Evolutionary conservation across 2,888 invertebrate genomes (phyloP).

Genomic region (Lepidochrysops patricia): DNA sequence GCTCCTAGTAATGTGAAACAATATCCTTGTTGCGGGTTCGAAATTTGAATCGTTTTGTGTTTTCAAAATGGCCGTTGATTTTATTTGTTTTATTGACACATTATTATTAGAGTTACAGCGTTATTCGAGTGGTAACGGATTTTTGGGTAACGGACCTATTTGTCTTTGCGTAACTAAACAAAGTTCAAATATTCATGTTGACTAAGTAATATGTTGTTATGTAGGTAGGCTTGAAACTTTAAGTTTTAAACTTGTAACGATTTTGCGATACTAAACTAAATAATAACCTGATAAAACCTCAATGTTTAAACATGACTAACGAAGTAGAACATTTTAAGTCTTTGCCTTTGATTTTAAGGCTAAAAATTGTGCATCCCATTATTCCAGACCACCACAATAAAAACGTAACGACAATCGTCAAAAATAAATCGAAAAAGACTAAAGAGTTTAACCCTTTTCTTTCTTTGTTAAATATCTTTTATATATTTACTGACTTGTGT

Average conservation of each 20-base stretch:
- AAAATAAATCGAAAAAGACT: background rate
- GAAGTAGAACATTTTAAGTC: too few relatives aligned
- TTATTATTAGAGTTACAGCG: background rate
- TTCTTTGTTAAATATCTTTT: background rate
- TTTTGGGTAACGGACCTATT: background rate
- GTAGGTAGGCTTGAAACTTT: too few relatives aligned
- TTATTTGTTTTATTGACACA: constrained; percentile 15
- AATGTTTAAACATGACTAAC: too few relatives aligned
- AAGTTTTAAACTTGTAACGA: too few relatives aligned
- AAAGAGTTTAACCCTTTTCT: background rate
- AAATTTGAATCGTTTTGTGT: constrained; percentile 5
- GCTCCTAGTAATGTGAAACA: background rate
- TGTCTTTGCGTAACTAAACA: too few relatives aligned
- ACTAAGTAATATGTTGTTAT: too few relatives aligned
- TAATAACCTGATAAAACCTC: too few relatives aligned
- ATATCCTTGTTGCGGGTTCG: background rate
- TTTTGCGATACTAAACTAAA: too few relatives aligned
- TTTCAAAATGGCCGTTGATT: background rate
- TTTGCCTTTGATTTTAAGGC: background rate
- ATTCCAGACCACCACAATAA: background rate
- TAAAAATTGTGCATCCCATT: background rate
- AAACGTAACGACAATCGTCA: background rate
- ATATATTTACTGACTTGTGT: background rate
- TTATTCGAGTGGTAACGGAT: background rate
- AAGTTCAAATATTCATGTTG: too few relatives aligned